Conservation (phyloP, 2,113 vertebrate species). For the Syrrhaptes paradoxus region DNA sequence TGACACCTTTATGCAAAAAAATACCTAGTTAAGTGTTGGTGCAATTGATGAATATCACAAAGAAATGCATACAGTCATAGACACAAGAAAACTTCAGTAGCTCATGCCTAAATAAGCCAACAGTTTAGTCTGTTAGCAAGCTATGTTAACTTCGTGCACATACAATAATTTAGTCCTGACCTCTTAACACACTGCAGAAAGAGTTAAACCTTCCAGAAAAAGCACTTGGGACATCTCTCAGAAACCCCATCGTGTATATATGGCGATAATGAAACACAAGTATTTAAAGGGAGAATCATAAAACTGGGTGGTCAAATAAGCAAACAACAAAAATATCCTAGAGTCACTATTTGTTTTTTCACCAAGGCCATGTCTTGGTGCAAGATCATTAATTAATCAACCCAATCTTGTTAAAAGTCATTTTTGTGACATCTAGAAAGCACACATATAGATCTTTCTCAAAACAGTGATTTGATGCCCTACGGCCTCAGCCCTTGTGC, state of each 20-base stretch:
- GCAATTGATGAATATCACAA: too few relatives aligned
- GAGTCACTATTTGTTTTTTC: not conserved
- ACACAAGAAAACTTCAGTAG: not conserved
- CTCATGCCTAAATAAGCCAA: not conserved
- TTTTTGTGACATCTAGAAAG: not conserved
- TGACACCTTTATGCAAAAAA: not conserved
- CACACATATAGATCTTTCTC: not conserved
- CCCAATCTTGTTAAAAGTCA: not conserved
- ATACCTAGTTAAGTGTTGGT: not conserved
- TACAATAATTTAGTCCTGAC: not conserved
- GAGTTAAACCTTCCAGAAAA: not conserved
- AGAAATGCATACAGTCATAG: not conserved
- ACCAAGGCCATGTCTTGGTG: not conserved
- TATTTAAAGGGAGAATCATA: not conserved
- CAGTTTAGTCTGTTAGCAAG: not conserved
- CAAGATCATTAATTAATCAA: not conserved
- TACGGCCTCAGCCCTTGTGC: not conserved
- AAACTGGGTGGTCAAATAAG: not conserved
- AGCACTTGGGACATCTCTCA: not conserved
- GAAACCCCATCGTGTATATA: not conserved
- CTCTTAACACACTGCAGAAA: not conserved
- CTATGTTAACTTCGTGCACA: too few relatives aligned
- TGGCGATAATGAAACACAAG: not conserved
- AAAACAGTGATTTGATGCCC: not conserved
- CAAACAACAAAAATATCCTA: not conserved